Percentiles rank a stretch among this genome's conserved stretches.
These are phyloP conservation scores for Cydia amplana DNA, from an alignment of 1,140 invertebrate genomes.

Conservation along the genomic window DNA sequence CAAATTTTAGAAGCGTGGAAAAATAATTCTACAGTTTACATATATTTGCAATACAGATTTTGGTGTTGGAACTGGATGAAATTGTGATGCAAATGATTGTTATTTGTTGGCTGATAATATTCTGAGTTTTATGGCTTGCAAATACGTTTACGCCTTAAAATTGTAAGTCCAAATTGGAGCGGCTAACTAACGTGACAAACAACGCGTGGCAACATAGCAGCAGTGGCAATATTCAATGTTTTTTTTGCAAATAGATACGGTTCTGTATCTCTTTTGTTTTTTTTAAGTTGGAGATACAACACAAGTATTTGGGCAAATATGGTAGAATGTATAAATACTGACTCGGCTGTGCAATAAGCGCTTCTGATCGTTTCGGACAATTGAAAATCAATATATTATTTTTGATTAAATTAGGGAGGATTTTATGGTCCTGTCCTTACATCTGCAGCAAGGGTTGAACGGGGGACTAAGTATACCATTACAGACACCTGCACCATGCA, in stretches of 20 bases:
- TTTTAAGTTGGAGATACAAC: too few species aligned
- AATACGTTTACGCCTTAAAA: too few species aligned
- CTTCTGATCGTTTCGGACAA: neutral
- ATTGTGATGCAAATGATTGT: neutral
- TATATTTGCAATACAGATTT: neutral
- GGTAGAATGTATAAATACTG: neutral
- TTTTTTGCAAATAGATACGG: too few species aligned
- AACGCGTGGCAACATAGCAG: too few species aligned
- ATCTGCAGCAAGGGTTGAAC: conserved; percentile 1
- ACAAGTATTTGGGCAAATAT: too few species aligned
- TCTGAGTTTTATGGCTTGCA: too few species aligned
- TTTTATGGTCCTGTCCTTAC: neutral
- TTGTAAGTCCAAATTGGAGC: too few species aligned
- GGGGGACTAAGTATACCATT: conserved; percentile 5
- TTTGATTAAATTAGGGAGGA: conserved; percentile 8
- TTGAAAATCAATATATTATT: conserved; percentile 2
- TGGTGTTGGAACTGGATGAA: neutral
- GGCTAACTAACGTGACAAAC: too few species aligned
- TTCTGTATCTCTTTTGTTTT: too few species aligned
- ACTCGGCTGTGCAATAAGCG: neutral
- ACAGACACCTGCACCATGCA: conserved; percentile 1
- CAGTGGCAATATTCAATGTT: too few species aligned
- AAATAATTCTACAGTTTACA: neutral
- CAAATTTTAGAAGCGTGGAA: neutral
- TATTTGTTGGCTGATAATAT: too few species aligned